Evolutionary conservation across 2,888 invertebrate species (phyloP).

Genomic region (Philereme vetulata): DNA sequence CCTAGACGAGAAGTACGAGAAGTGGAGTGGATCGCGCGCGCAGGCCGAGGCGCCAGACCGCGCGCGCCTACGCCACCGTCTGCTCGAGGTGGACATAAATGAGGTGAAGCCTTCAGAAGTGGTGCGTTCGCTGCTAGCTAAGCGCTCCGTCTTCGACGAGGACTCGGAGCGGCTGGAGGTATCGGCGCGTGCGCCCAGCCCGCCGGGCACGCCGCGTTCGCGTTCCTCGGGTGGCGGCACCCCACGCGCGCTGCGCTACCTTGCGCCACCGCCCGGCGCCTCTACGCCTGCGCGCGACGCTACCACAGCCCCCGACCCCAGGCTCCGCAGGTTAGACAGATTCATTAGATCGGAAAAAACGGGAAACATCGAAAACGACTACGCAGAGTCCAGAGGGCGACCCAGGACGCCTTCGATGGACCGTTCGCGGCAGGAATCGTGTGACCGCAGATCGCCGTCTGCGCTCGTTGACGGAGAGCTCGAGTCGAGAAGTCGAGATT

Average conservation of each 20-base stretch:
- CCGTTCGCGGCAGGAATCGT: slow-evolving; percentile 45
- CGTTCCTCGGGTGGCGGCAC: slow-evolving; percentile 51
- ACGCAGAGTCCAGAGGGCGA: slow-evolving; percentile 70
- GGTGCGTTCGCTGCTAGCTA: slow-evolving; percentile 94
- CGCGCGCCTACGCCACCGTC: slow-evolving; percentile 87
- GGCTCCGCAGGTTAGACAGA: slow-evolving; percentile 52
- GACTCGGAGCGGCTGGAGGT: slow-evolving; percentile 96
- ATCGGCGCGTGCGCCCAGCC: slow-evolving; percentile 91
- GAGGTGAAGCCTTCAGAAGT: slow-evolving; percentile 96
- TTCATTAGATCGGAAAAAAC: slow-evolving; percentile 47
- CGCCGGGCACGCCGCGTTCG: slow-evolving; percentile 53
- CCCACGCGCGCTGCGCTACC: slow-evolving; percentile 86
- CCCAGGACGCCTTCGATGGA: slow-evolving; percentile 78
- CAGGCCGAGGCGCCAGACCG: slow-evolving; percentile 84
- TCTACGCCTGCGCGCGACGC: slow-evolving; percentile 83
- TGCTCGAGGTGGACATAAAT: slow-evolving; percentile 90
- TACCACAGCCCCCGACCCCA: slow-evolving; percentile 56
- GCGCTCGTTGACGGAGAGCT: slow-evolving; percentile 39
- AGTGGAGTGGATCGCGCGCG: slow-evolving; percentile 89
- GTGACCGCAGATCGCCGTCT: slow-evolving; percentile 48
- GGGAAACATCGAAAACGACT: slow-evolving; percentile 56
- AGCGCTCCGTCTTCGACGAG: slow-evolving; percentile 97
- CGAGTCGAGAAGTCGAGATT: slow-evolving; percentile 50
- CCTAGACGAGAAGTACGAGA: slow-evolving; percentile 96
- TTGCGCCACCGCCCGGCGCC: slow-evolving; percentile 80